Base-by-base conservation (phyloP, 2,888 invertebrate species). In the Zygothrica quintamaculata region DNA sequence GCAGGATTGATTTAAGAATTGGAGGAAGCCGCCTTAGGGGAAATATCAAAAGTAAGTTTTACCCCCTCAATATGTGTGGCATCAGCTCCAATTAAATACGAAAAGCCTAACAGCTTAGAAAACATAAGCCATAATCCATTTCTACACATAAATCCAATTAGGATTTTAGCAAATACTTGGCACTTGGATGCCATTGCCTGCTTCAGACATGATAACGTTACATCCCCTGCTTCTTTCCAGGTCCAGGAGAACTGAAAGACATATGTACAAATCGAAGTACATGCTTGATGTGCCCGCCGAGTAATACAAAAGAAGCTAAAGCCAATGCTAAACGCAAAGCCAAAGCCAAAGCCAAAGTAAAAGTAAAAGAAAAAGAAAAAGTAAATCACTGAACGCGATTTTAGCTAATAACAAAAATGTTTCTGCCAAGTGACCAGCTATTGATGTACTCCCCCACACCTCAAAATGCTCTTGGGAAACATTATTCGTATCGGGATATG, bases 391-490 rank as follows among this genome's bases (percentile, higher is more conserved):
- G 78, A 78, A 55, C 80, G 74, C 77, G 77, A 84, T 79, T 89
- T 84, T 70, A 75, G 77, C 88, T 87, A 89, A 88, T 89, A 88
- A 88, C 88, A 84, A 87, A 89, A 84, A 87, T 87, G 74, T 77
- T 88, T 80, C 69, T 56, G 70, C 71, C 81, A 74, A 81, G 74
- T 73, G 70, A 58, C 44, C 60, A 52, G 36, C 57, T 31, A 26
- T n/a, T 15, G n/a, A n/a, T n/a, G n/a, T n/a, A 11, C 7, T 7
- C 4, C 43, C 26, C 1, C 6, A 0, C 8, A 16, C 13, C 36
- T 13, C 9, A 15, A 43, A 69, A 79, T 77, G 66, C 88, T 80
- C 88, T 67, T 57, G 88, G 88, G 88, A 89, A 76, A 73, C 81
- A 89, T 88, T 82, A 78, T 69, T 61, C 74, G 52, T 57, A 56